These are phyloP conservation scores for Xerus inauris DNA, from an alignment of 2,113 vertebrate genomes.

Conservation along the genomic window DNA sequence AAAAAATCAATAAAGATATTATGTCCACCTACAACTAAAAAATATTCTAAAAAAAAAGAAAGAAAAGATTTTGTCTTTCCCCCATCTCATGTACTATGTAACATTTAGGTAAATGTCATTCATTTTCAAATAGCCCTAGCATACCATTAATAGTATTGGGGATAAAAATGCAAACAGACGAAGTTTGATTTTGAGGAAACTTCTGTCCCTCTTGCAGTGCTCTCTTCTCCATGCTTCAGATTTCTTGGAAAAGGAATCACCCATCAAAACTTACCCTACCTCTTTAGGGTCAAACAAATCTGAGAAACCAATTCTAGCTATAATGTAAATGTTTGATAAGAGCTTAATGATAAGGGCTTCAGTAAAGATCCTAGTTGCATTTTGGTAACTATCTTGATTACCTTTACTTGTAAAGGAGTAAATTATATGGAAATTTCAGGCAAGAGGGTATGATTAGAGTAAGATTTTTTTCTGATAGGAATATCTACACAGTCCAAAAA, in stretches of 20 bases:
- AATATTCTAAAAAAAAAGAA: too few relatives aligned
- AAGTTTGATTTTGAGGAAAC: slow-evolving; percentile 12
- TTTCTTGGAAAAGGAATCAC: slow-evolving; percentile 56
- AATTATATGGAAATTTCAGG: slow-evolving; percentile 49
- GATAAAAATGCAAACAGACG: not conserved
- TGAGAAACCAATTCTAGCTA: slow-evolving; percentile 57
- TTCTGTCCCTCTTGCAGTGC: not conserved
- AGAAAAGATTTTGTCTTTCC: not conserved
- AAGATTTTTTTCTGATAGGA: not conserved
- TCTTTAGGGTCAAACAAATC: slow-evolving; percentile 60
- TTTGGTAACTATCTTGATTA: slow-evolving; percentile 47
- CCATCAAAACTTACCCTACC: slow-evolving; percentile 45
- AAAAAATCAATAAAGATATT: too few relatives aligned
- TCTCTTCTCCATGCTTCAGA: slow-evolving; percentile 52
- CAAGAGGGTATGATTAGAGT: not conserved
- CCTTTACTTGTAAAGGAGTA: slow-evolving; percentile 18
- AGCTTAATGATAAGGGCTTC: slow-evolving; percentile 49
- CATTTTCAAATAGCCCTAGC: slow-evolving; percentile 14
- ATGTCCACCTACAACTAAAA: too few relatives aligned
- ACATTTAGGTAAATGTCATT: not conserved
- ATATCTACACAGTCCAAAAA: not conserved
- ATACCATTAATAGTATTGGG: not conserved
- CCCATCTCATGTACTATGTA: not conserved
- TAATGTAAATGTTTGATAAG: slow-evolving; percentile 58
- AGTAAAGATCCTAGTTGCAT: slow-evolving; percentile 52